phyloP scores from a whole-genome alignment of 2,797 vertebrate species.

The Nothura maculosa region DNA sequence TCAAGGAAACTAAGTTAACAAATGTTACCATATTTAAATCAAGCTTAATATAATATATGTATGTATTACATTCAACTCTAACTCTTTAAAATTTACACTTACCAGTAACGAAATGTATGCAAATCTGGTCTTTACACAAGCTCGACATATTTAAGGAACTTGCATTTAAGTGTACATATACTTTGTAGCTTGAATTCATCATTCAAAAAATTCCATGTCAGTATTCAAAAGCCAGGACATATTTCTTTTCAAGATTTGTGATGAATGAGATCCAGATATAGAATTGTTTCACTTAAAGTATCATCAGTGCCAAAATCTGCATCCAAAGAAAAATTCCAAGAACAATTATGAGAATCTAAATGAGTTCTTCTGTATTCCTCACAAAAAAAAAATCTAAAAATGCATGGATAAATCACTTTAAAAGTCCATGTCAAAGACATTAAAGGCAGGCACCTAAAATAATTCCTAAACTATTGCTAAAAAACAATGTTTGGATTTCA shows the following conservation, averaged over 20 bases:
- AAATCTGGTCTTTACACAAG: not conserved
- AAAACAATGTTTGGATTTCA: not conserved
- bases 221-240: constrained; percentile 19
- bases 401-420: not conserved
- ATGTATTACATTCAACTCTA: not conserved
- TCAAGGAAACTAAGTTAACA: not conserved
- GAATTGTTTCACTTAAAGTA: not conserved
- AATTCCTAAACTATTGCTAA: not conserved
- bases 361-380: constrained; percentile 20
- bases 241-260: constrained; percentile 19
- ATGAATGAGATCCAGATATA: constrained; percentile 49
- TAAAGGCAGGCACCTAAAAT: constrained; percentile 18
- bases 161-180: not conserved
- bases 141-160: not conserved
- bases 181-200: not conserved
- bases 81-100: not conserved
- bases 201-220: not conserved
- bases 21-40: not conserved
- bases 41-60: not conserved
- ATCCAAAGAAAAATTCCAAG: constrained; percentile 60
- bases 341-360: constrained; percentile 24
- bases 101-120: not conserved
- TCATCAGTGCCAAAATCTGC: constrained; percentile 15
- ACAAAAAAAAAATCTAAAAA: constrained; percentile 3
- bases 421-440: not conserved